Percentiles rank a stretch among this genome's conserved stretches.
Conservation (phyloP, 2,888 invertebrate species). For the Patella depressa region DNA sequence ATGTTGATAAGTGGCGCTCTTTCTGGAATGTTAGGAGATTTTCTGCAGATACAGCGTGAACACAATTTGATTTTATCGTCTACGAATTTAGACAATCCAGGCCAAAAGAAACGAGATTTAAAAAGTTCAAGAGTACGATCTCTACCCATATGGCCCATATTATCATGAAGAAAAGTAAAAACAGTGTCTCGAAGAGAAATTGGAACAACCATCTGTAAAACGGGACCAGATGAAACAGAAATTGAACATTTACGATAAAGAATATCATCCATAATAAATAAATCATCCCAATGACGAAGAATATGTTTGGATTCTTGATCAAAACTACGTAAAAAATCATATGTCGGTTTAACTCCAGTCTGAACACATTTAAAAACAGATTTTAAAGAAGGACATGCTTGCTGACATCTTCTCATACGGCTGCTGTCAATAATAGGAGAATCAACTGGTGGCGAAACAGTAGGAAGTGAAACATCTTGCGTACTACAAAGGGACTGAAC, state of each 20-base stretch:
- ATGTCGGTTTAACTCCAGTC: neutral
- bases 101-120: slow-evolving; percentile 18
- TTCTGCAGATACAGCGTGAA: too few species aligned
- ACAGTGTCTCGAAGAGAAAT: slow-evolving; percentile 4
- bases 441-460: neutral
- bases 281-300: too few species aligned
- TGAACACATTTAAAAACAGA: neutral
- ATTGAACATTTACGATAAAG: neutral
- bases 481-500: slow-evolving; percentile 10
- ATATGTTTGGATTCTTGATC: neutral
- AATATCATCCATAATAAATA: neutral
- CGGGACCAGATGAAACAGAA: neutral
- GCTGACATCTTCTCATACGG: neutral
- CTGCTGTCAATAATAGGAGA: neutral
- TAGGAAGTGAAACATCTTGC: too few species aligned
- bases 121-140: slow-evolving; percentile 27
- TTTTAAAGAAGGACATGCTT: too few species aligned
- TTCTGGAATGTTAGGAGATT: too few species aligned
- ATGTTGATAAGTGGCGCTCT: too few species aligned
- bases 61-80: too few species aligned
- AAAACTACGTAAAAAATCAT: neutral
- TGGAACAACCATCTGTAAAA: slow-evolving; percentile 22
- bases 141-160: slow-evolving; percentile 19
- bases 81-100: too few species aligned
- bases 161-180: slow-evolving; percentile 26